phyloP scores from a whole-genome alignment of 2,797 vertebrate genomes.

The Urocyon cinereoargenteus region DNA sequence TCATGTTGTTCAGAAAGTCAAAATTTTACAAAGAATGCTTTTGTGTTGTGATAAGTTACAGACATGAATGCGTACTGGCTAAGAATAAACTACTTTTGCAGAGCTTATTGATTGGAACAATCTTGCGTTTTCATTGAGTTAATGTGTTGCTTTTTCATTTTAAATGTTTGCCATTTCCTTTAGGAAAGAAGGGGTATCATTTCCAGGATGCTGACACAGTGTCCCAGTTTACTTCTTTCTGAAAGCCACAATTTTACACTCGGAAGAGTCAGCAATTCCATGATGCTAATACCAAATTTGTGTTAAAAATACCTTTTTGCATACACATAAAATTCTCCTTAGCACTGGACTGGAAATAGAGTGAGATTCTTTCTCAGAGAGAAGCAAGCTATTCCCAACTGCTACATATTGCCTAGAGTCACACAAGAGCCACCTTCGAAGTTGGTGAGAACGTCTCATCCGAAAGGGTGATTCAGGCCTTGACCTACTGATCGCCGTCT shows the following conservation, averaged over 20 bases:
- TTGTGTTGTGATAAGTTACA: slow-evolving; percentile 29
- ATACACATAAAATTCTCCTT: slow-evolving; percentile 77
- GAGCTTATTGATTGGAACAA: slow-evolving; percentile 51
- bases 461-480: neutral
- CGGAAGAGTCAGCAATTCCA: slow-evolving; percentile 85
- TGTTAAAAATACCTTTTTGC: slow-evolving; percentile 86
- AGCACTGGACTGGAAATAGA: slow-evolving; percentile 54
- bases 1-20: slow-evolving; percentile 35
- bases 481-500: neutral
- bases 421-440: neutral
- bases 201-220: slow-evolving; percentile 72
- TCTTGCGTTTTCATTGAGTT: slow-evolving; percentile 50
- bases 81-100: slow-evolving; percentile 15
- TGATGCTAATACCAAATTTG: slow-evolving; percentile 83
- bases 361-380: slow-evolving; percentile 37
- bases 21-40: slow-evolving; percentile 17
- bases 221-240: slow-evolving; percentile 83
- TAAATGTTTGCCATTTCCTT: slow-evolving; percentile 77
- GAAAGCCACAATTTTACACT: slow-evolving; percentile 84
- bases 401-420: neutral
- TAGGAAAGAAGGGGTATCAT: slow-evolving; percentile 71
- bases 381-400: slow-evolving; percentile 39
- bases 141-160: slow-evolving; percentile 69
- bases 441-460: neutral
- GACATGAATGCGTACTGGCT: neutral